Conservation (phyloP, 2,113 vertebrate genomes). For the human region DNA sequence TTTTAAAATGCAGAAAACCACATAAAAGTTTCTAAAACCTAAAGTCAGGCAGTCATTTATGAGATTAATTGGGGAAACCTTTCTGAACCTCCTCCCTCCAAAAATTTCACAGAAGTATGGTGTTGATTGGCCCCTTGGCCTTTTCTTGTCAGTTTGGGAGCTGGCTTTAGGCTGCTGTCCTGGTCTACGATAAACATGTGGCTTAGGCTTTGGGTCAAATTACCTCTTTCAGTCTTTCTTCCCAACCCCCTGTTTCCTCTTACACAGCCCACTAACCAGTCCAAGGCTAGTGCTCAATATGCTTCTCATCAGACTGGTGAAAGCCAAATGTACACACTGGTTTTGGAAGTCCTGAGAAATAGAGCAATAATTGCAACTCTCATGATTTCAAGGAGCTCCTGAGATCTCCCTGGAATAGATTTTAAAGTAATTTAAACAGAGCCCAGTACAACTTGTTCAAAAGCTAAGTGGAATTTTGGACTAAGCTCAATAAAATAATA, state of each 20-base stretch:
- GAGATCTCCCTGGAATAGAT: background rate
- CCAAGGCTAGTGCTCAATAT: background rate
- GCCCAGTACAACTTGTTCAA: conserved; percentile 9
- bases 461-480: conserved; percentile 45
- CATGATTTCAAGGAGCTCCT: background rate
- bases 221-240: background rate
- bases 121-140: background rate
- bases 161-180: background rate
- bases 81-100: background rate
- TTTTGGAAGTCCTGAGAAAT: conserved; percentile 15
- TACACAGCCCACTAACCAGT: background rate
- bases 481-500: conserved; percentile 47
- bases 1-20: background rate
- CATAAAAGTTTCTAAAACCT: background rate
- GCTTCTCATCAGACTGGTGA: background rate
- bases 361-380: background rate
- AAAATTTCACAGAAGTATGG: background rate
- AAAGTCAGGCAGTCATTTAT: background rate
- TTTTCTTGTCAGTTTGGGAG: background rate
- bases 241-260: background rate
- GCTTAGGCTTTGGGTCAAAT: background rate
- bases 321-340: background rate
- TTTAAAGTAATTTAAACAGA: background rate
- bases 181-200: background rate
- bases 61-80: background rate